phyloP scores from a whole-genome alignment of 2,888 invertebrate species.

The Formica aserva region DNA sequence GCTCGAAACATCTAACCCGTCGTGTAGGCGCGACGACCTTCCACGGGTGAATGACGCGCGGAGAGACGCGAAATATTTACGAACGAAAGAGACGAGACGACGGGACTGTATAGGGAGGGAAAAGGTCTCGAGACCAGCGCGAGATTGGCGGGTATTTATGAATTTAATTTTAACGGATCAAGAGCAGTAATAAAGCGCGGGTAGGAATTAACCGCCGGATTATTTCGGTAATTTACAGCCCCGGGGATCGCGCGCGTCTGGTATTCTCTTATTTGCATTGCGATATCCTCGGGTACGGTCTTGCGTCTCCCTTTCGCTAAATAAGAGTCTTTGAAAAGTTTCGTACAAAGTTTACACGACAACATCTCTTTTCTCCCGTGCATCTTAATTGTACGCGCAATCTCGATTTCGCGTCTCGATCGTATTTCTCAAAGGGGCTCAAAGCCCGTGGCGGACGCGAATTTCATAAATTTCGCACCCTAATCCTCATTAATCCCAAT shows the following conservation, averaged over 20 bases:
- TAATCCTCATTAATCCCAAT: constrained; percentile 84
- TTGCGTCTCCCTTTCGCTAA: background rate
- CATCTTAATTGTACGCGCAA: background rate
- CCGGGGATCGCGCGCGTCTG: constrained; percentile 73
- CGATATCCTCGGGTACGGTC: constrained; percentile 15
- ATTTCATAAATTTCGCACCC: constrained; percentile 82
- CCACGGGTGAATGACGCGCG: background rate
- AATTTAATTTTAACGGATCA: constrained; percentile 81
- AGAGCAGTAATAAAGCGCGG: constrained; percentile 80
- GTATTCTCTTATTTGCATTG: constrained; percentile 79
- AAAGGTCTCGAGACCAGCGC: constrained; percentile 4
- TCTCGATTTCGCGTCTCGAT: background rate
- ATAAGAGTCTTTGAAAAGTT: background rate
- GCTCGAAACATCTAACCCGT: constrained; percentile 1
- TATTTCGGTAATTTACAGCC: constrained; percentile 83
- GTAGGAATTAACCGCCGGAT: constrained; percentile 82
- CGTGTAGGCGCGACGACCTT: constrained; percentile 20
- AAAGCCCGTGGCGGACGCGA: constrained; percentile 22
- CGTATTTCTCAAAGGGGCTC: constrained; percentile 5
- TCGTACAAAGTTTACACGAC: background rate
- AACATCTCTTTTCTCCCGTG: background rate
- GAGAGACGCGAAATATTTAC: background rate
- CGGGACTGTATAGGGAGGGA: background rate
- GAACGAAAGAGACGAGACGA: background rate
- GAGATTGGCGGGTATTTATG: constrained; percentile 75